Evolutionary conservation across 2,113 vertebrate species (phyloP).

Genomic region (Nematolebias whitei): DNA sequence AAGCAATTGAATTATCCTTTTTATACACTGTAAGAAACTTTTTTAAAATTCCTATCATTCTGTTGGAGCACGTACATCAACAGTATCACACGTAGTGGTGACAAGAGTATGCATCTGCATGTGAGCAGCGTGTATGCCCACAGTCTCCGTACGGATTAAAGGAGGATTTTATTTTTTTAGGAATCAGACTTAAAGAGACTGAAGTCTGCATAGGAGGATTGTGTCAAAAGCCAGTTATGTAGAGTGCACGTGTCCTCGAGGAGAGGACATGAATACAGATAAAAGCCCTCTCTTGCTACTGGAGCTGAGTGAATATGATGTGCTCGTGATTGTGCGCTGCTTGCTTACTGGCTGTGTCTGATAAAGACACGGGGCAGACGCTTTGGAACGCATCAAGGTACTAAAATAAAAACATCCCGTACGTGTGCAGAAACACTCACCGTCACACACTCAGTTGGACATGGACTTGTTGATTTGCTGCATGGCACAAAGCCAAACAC

Average conservation of each 20-base stretch:
- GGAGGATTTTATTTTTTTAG: constrained; percentile 27
- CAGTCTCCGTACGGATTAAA: constrained; percentile 17
- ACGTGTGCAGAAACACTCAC: constrained; percentile 18
- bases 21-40: constrained; percentile 11
- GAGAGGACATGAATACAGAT: constrained; percentile 48
- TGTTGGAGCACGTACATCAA: constrained; percentile 19
- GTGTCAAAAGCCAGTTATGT: constrained; percentile 47
- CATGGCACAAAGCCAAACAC: constrained; percentile 44
- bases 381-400: constrained; percentile 24
- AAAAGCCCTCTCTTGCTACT: constrained; percentile 41
- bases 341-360: constrained; percentile 40
- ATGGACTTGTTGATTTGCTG: constrained; percentile 37
- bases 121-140: constrained; percentile 6
- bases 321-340: constrained; percentile 34
- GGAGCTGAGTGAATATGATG: constrained; percentile 47
- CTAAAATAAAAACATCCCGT: constrained; percentile 23
- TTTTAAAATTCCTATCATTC: constrained; percentile 13
- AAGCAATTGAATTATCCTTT: background rate
- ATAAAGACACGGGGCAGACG: constrained; percentile 53
- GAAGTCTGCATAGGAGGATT: constrained; percentile 25
- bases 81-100: constrained; percentile 12
- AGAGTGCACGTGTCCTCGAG: constrained; percentile 44
- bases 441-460: constrained; percentile 5
- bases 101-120: constrained; percentile 24
- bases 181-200: constrained; percentile 23